These are phyloP conservation scores for Cheilosia vulpina DNA, from an alignment of 2,888 invertebrate species.

Conservation along the genomic window DNA sequence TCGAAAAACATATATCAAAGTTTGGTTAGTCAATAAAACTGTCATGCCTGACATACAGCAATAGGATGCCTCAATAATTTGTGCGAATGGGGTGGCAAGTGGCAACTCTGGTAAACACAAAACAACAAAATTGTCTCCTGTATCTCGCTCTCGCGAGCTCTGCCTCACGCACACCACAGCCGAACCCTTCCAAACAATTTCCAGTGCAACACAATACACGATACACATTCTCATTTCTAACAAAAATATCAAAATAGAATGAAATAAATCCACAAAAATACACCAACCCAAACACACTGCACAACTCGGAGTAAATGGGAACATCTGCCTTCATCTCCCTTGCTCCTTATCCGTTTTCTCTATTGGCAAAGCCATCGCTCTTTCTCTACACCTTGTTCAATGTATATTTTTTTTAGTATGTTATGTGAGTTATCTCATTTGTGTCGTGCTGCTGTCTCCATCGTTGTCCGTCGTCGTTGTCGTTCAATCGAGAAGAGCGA, in stretches of 20 bases:
- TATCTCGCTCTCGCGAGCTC: not conserved
- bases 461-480: conserved; percentile 40
- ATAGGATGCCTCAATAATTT: not conserved
- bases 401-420: not conserved
- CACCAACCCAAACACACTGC: conserved; percentile 30
- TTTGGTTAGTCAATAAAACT: not conserved
- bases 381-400: conserved; percentile 34
- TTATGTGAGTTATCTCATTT: conserved; percentile 36
- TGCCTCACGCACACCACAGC: conserved; percentile 10
- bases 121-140: conserved; percentile 14
- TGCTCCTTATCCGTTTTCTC: conserved; percentile 26
- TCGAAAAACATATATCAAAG: conserved; percentile 8
- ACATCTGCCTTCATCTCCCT: conserved; percentile 37
- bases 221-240: conserved; percentile 4
- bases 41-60: conserved; percentile 8
- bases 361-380: conserved; percentile 22
- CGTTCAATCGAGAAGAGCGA: conserved; percentile 54
- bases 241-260: conserved; percentile 55
- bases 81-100: too few relatives aligned
- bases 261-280: conserved; percentile 54
- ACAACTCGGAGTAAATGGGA: conserved; percentile 29
- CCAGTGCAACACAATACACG: conserved; percentile 39
- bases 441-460: conserved; percentile 9
- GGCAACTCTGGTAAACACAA: conserved; percentile 22
- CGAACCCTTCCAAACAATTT: conserved; percentile 28